Percentiles rank a stretch among this genome's conserved stretches.
These are phyloP conservation scores for Euplagia quadripunctaria DNA, from an alignment of 2,888 invertebrate genomes.

Conservation along the genomic window DNA sequence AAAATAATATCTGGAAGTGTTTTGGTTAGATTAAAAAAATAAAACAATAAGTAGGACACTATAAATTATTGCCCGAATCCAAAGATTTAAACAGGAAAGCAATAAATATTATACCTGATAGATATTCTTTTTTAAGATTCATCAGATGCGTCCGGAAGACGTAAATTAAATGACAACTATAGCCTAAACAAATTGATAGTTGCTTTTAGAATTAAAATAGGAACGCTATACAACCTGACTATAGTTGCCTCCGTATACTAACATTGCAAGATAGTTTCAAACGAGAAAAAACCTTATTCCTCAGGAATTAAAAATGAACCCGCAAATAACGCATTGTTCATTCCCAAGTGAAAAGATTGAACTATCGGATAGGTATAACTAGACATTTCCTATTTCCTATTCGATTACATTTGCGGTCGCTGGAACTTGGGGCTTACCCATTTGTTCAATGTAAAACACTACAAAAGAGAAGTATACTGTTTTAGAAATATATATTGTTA, in stretches of 20 bases:
- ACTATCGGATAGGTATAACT: slow-evolving; percentile 57
- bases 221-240: no score
- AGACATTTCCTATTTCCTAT: slow-evolving; percentile 66
- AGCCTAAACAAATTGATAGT: no score
- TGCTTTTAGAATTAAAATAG: no score
- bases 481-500: slow-evolving; percentile 39
- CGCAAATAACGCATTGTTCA: slow-evolving; percentile 17
- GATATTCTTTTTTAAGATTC: no score
- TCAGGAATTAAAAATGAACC: slow-evolving; percentile 8
- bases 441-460: slow-evolving; percentile 34
- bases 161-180: no score
- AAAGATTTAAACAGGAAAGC: no score
- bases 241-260: no score
- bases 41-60: no score
- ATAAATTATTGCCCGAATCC: no score
- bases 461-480: slow-evolving; percentile 14
- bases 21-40: no score
- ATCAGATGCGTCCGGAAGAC: no score
- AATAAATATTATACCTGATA: no score
- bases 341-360: slow-evolving; percentile 45
- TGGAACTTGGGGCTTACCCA: slow-evolving; percentile 34
- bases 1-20: neutral
- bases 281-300: neutral
- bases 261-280: neutral
- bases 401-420: slow-evolving; percentile 64